Conservation (phyloP, 2,888 invertebrate species). For the Atrina japonica region DNA sequence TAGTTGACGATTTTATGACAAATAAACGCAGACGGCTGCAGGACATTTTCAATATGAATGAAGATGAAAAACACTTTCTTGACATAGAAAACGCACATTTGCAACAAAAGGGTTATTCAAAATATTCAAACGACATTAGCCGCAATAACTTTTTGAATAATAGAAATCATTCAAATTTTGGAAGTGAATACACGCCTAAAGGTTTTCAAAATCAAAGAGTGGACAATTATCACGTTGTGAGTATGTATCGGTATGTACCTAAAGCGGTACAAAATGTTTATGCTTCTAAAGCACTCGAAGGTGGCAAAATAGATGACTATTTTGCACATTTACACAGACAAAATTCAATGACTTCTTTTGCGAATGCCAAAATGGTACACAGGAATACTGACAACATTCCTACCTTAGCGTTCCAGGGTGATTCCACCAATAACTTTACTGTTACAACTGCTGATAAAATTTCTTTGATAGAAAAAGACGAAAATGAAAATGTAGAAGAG, state of each 20-base stretch:
- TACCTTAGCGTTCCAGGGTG: constrained; percentile 3
- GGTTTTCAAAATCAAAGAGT: neutral
- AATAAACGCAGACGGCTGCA: constrained; percentile 41
- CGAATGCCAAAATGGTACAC: constrained; percentile 20
- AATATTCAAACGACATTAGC: neutral
- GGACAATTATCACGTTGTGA: constrained; percentile 37
- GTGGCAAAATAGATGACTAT: constrained; percentile 58
- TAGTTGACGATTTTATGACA: neutral
- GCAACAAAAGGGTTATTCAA: neutral
- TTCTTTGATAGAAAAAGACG: constrained; percentile 29
- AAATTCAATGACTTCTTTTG: constrained; percentile 51
- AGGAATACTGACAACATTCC: constrained; percentile 4
- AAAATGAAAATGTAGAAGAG: constrained; percentile 8
- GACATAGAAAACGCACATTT: neutral
- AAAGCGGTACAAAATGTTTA: constrained; percentile 57
- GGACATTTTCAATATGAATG: constrained; percentile 34
- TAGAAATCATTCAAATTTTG: constrained; percentile 19
- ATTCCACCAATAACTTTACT: constrained; percentile 19
- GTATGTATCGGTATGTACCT: constrained; percentile 63
- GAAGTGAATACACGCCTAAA: constrained; percentile 35
- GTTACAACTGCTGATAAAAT: constrained; percentile 23
- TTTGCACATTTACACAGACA: constrained; percentile 50
- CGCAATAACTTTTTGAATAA: neutral
- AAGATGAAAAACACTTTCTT: neutral
- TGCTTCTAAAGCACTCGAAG: constrained; percentile 58